Evolutionary conservation across 2,888 invertebrate genomes (phyloP), one percentile per base, ranked within the genome.

Genomic region (Teinopalpus imperialis): DNA sequence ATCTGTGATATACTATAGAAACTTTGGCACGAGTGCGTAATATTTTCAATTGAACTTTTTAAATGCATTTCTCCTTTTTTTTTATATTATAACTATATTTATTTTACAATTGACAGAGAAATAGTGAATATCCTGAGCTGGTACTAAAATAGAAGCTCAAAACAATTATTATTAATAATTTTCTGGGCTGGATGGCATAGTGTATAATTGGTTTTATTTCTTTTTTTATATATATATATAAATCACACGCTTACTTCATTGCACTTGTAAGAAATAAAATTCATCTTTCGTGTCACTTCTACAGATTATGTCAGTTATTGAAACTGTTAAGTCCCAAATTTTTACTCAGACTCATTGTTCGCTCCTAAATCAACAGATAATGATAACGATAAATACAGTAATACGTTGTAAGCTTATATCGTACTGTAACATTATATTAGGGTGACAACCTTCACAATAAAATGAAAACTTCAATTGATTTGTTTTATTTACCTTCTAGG

Each of bases 361-460:
- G 55, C 58, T 59, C 60, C 47, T 53, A 45, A 50, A 61, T 61
- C 51, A 53, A 63, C 47, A 53, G 58, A 69, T 67, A 61, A 69
- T 73, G 72, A 61, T 75, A 75, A 75, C 63, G 61, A 68, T 49
- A 74, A 74, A 81, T 80, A 82, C 82, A 81, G 82, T 83, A 80
- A 85, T 82, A 81, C 63, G 64, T 75, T 76, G 61, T 85, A 86
- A 82, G 85, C 82, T 85, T 83, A 70, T 62, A 72, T 75, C 76
- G 68, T 81, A 82, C 74, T 76, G 66, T 74, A 77, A 63, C 70
- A 75, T 74, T 80, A 81, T 67, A 81, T 81, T 76, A 79, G 85
- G 83, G 80, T 75, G 74, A 81, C 71, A 74, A 77, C 74, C 76
- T 86, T 86, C 82, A 86, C 83, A 85, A 85, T 86, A 86, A 85